Base-by-base conservation (phyloP, 2,797 vertebrate species). In the Leucoraja ocellata region DNA sequence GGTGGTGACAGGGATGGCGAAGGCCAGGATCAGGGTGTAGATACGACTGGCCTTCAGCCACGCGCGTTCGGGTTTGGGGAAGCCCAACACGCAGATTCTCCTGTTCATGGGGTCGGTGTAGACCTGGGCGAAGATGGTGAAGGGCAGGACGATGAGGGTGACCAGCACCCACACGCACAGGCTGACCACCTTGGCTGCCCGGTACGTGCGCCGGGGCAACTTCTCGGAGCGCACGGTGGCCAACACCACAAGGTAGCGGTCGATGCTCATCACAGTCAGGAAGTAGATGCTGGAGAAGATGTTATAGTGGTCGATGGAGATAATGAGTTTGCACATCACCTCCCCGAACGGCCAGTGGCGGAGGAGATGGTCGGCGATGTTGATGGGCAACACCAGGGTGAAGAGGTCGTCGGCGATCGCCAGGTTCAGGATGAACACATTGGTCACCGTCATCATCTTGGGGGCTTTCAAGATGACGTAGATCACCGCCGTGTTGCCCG, bases 231-330 rank as follows among this genome's bases (percentile, higher is more conserved):
- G 95, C 80, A 97, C 97, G 0, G 97, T 98, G 0, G 98, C 97
- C 95, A 97, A 93, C 0, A 98, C 97, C 0, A 97, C 98, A 93
- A 98, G 94, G 93, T 97, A 98, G 13, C 97, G 96, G 95, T 98
- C 98, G 8, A 97, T 95, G 93, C 97, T 98, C 97, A 97, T 98
- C 0, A 97, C 96, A 0, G 97, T 98, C 54, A 98, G 96, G 95
- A 98, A 98, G 32, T 97, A 98, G 94, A 98, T 97, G 77, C 98
- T 98, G 94, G 97, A 98, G 96, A 98, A 98, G 94, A 98, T 98
- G 93, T 98, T 98, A 95, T 97, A 98, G 94, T 97, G 97, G 94
- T 98, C 97, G 0, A 97, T 96, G 94, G 97, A 97, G 23, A 98
- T 95, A 93, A 98, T 98, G 65, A 97, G 93, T 94, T 98, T 98